phyloP scores from a whole-genome alignment of 2,888 invertebrate species.

The Griposia aprilina region DNA sequence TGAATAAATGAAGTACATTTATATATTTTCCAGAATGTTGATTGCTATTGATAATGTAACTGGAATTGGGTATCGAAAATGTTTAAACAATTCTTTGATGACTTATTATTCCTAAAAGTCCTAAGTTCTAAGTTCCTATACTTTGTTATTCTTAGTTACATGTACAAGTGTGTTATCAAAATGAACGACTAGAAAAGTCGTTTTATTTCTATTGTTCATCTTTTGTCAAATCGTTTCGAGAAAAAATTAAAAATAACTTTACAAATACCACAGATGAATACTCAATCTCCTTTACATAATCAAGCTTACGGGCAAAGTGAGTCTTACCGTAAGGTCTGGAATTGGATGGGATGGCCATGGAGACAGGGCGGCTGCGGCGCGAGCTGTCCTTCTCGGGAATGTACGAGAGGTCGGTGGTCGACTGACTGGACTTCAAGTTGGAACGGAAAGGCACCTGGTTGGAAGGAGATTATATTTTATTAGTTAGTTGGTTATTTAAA shows the following conservation, averaged over 20 bases:
- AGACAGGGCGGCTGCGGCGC: constrained; percentile 83
- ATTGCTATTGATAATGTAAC: neutral
- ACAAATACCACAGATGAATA: constrained; percentile 15
- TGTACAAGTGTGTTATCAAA: neutral
- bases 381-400: constrained; percentile 89
- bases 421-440: constrained; percentile 95
- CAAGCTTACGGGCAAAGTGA: neutral
- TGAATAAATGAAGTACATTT: neutral
- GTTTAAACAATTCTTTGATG: neutral
- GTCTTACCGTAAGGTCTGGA: constrained; percentile 82
- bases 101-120: neutral
- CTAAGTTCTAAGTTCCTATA: neutral
- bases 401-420: constrained; percentile 96
- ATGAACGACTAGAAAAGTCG: neutral
- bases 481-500: neutral
- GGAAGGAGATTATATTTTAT: neutral
- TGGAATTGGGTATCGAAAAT: neutral
- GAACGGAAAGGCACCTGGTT: constrained; percentile 90
- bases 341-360: constrained; percentile 85
- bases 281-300: constrained; percentile 11
- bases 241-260: neutral
- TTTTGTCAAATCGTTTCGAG: too few species aligned
- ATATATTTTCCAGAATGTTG: too few species aligned
- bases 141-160: neutral
- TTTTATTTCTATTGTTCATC: too few species aligned